Evolutionary conservation across 1,140 invertebrate species (phyloP).

Genomic region (Metopolophium dirhodum): DNA sequence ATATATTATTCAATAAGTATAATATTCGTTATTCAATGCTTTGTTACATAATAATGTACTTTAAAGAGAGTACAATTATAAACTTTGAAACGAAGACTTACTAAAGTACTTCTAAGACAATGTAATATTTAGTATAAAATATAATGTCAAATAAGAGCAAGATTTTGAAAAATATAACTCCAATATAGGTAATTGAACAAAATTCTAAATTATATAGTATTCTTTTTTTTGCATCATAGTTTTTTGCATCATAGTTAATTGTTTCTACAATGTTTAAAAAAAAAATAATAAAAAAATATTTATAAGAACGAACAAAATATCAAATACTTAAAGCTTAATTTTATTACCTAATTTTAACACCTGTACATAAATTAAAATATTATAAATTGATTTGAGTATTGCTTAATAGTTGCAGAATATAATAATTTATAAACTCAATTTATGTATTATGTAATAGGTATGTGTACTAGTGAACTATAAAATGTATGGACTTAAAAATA

Average conservation of each 20-base stretch:
- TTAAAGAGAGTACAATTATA: background rate
- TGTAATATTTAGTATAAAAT: background rate
- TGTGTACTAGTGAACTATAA: background rate
- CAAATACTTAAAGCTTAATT: background rate
- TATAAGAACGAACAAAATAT: background rate
- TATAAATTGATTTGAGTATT: background rate
- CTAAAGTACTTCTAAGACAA: background rate
- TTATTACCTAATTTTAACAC: background rate
- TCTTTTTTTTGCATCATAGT: background rate
- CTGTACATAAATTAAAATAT: background rate
- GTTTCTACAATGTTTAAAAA: background rate
- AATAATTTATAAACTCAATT: background rate
- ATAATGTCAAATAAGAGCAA: background rate
- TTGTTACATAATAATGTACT: background rate
- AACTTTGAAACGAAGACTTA: background rate
- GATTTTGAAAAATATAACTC: background rate
- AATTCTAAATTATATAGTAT: background rate
- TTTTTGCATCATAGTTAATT: background rate
- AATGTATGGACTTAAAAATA: background rate
- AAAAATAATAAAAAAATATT: background rate
- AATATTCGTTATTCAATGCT: background rate
- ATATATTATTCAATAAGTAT: background rate
- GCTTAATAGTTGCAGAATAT: background rate
- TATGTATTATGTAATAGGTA: no score
- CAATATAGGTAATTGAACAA: background rate